Percentiles rank a stretch among this genome's conserved stretches.
Conservation (phyloP, 2,113 vertebrate species). For the Pachyramphus minor region DNA sequence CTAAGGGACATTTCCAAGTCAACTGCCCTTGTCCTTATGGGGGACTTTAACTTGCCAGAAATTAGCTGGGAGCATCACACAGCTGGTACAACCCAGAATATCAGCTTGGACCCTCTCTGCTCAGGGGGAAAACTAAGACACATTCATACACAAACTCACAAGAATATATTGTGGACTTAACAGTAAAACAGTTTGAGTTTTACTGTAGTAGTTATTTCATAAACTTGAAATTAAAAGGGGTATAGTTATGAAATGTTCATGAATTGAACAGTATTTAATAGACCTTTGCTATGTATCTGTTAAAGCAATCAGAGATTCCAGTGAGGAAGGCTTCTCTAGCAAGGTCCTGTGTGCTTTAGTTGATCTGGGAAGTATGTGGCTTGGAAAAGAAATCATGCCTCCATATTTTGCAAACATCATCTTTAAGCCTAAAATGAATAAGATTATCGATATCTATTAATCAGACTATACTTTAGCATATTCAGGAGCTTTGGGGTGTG, state of each 20-base stretch:
- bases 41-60: too few relatives aligned
- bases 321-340: not conserved
- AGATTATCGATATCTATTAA: not conserved
- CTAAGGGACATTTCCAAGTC: too few relatives aligned
- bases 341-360: not conserved
- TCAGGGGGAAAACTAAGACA: not conserved
- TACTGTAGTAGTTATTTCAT: not conserved
- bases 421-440: not conserved
- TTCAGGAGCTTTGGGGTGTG: not conserved
- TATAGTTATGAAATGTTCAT: not conserved
- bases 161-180: not conserved
- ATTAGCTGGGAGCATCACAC: too few relatives aligned
- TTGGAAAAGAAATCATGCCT: not conserved
- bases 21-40: too few relatives aligned
- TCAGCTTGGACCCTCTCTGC: not conserved
- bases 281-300: not conserved
- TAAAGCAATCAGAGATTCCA: not conserved
- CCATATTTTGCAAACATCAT: not conserved
- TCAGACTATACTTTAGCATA: not conserved
- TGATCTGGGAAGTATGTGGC: not conserved
- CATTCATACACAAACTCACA: fast-evolving
- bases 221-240: not conserved
- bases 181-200: not conserved
- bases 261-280: not conserved
- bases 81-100: too few relatives aligned